These are phyloP conservation scores for Acrocephalus arundinaceus DNA, from an alignment of 2,113 vertebrate species.

Conservation along the genomic window DNA sequence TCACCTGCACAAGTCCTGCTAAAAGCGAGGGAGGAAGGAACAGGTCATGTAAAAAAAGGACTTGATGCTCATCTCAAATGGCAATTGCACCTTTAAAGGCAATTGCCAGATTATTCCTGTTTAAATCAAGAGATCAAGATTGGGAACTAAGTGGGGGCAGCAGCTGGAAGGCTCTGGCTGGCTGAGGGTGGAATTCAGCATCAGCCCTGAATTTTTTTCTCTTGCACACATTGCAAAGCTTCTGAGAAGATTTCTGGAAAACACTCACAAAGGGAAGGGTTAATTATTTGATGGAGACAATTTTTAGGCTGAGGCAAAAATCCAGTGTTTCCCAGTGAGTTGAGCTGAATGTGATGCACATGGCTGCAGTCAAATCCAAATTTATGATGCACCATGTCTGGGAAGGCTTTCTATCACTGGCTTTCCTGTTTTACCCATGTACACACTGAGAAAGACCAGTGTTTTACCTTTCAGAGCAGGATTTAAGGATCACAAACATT, in stretches of 20 bases:
- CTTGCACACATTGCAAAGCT: not conserved
- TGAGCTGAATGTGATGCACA: not conserved
- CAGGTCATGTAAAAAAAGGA: accelerated
- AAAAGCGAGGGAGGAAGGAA: not conserved
- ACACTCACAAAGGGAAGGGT: not conserved
- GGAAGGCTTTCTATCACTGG: not conserved
- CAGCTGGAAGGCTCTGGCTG: not conserved
- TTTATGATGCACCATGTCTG: not conserved
- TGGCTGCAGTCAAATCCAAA: not conserved
- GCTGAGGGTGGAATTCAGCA: not conserved
- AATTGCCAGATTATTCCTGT: not conserved
- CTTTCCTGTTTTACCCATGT: not conserved
- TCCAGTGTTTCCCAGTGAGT: not conserved
- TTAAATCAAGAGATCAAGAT: not conserved
- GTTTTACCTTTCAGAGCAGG: not conserved
- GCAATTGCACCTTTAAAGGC: not conserved
- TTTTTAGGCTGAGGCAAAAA: not conserved
- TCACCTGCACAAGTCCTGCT: not conserved
- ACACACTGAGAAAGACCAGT: not conserved
- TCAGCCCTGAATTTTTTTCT: not conserved
- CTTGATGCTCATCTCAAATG: not conserved
- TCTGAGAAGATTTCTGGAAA: not conserved
- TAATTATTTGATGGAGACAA: not conserved
- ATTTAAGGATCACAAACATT: not conserved
- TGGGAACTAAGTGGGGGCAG: not conserved